Evolutionary conservation across 2,113 vertebrate species (phyloP).

Genomic region (Pterocles orientalis): DNA sequence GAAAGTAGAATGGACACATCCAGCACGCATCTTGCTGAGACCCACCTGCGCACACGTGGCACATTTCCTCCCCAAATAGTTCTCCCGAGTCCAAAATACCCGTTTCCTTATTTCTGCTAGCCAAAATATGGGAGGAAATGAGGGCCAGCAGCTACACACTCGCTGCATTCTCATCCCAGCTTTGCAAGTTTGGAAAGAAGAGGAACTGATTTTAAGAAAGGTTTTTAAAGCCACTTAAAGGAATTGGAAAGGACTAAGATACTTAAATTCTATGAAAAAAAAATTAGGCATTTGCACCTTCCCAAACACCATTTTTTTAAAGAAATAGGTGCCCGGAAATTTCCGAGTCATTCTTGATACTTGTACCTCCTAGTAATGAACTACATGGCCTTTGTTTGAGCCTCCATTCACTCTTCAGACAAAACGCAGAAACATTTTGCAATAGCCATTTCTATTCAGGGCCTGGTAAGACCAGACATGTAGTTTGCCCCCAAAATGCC

Average conservation of each 20-base stretch:
- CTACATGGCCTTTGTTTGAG: background rate
- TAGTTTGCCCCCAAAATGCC: background rate
- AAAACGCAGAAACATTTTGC: background rate
- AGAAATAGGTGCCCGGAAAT: background rate
- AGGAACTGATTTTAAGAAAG: background rate
- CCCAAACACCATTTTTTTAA: background rate
- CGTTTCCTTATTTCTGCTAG: background rate
- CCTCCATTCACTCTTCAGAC: background rate
- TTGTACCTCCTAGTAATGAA: background rate
- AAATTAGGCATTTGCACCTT: background rate
- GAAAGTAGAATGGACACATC: background rate
- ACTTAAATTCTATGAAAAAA: background rate
- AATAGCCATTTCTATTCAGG: background rate
- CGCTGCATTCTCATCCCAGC: background rate
- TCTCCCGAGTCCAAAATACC: background rate
- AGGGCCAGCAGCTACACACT: background rate
- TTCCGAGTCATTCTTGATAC: background rate
- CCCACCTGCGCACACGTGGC: accelerated
- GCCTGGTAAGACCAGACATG: background rate
- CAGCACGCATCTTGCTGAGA: accelerated
- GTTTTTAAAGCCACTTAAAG: background rate
- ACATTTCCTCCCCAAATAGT: background rate
- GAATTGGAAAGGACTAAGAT: background rate
- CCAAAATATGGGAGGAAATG: background rate
- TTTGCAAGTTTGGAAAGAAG: background rate